A percentile compares a stretch with the other conserved stretches of the same genome.
Evolutionary conservation across 2,113 vertebrate species (phyloP).

Genomic region (Gallinago undulata): DNA sequence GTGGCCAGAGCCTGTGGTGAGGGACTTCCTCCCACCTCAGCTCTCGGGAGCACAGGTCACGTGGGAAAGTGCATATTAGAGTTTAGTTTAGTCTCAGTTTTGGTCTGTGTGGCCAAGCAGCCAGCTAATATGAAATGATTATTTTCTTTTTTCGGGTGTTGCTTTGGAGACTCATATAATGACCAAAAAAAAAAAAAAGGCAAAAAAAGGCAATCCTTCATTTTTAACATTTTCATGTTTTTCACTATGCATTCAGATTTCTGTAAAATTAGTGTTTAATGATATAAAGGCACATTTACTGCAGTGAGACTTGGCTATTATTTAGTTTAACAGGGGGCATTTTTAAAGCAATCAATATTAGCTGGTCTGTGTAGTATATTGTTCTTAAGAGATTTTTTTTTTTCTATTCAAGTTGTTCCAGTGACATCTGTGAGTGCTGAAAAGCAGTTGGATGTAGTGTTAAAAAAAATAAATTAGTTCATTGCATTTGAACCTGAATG

Average conservation of each 20-base stretch:
- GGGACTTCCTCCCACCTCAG: background rate
- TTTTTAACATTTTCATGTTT: background rate
- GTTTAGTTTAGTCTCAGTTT: background rate
- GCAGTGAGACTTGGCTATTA: background rate
- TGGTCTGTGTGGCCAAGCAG: background rate
- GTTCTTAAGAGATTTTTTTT: background rate
- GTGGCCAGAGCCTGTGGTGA: constrained; percentile 86
- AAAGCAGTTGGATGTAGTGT: constrained; percentile 37
- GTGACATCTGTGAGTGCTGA: constrained; percentile 40
- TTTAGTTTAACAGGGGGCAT: constrained; percentile 42
- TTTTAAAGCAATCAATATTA: constrained; percentile 42
- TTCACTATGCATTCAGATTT: background rate
- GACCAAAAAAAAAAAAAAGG: background rate
- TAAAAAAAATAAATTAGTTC: constrained; percentile 65
- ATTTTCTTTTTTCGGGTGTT: background rate
- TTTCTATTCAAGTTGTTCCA: constrained; percentile 12
- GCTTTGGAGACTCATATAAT: background rate
- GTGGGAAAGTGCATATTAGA: rapidly evolving
- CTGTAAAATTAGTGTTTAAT: constrained; percentile 28
- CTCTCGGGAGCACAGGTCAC: rapidly evolving
- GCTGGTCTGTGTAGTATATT: background rate
- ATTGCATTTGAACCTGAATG: constrained; percentile 47
- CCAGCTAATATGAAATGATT: background rate
- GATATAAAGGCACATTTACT: constrained; percentile 18
- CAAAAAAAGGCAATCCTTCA: background rate